A percentile compares a stretch with the other conserved stretches of the same genome.
Conservation (phyloP, 1,140 invertebrate species). For the Argopecten irradians region DNA sequence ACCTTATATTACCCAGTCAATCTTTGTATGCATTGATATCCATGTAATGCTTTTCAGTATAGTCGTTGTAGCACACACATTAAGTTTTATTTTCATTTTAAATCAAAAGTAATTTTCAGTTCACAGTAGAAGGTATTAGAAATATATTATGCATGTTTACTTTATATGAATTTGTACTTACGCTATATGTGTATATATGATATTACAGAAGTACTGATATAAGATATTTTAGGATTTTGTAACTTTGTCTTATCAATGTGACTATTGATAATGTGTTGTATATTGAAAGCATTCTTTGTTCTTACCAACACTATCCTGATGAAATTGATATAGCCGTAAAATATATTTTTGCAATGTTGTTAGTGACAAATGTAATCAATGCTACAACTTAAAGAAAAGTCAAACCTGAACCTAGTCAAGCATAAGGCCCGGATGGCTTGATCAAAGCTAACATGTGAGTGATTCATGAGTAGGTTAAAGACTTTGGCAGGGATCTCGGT, state of each 20-base stretch:
- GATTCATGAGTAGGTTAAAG: too few relatives aligned
- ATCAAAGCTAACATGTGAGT: too few relatives aligned
- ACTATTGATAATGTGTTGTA: not conserved
- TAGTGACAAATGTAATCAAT: too few relatives aligned
- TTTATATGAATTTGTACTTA: not conserved
- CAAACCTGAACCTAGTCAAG: too few relatives aligned
- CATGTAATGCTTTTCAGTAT: not conserved
- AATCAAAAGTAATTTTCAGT: not conserved
- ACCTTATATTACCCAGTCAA: too few relatives aligned
- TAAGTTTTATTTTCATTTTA: not conserved
- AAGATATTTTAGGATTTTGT: not conserved
- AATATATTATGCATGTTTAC: not conserved
- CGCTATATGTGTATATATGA: not conserved
- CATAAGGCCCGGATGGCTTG: too few relatives aligned
- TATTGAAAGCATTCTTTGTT: conserved; percentile 7
- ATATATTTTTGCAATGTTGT: too few relatives aligned
- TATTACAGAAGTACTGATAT: not conserved
- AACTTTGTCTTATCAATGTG: not conserved
- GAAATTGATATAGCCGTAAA: too few relatives aligned
- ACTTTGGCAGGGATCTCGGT: too few relatives aligned
- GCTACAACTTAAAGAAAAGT: too few relatives aligned
- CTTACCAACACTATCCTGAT: too few relatives aligned
- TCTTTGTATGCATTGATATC: not conserved
- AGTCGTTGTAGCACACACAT: not conserved
- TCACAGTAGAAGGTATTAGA: not conserved